phyloP scores from a whole-genome alignment of 2,888 invertebrate species.

The Mythimna ferrago region DNA sequence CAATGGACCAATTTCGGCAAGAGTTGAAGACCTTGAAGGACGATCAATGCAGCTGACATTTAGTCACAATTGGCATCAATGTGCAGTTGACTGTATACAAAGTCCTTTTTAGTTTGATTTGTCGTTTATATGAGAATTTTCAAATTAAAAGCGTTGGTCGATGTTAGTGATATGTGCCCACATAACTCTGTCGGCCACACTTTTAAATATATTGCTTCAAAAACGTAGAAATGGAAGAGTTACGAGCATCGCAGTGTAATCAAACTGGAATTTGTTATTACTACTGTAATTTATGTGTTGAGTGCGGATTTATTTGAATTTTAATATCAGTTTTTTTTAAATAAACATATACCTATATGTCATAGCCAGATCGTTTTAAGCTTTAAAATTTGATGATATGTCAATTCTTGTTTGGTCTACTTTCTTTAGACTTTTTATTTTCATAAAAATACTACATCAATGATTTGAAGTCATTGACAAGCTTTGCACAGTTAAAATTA shows the following conservation, averaged over 20 bases:
- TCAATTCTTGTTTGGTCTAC: no score
- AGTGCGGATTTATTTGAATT: slow-evolving; percentile 26
- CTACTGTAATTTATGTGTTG: slow-evolving; percentile 23
- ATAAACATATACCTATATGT: no score
- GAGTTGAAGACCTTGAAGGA: background rate
- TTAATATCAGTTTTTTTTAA: background rate
- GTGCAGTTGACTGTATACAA: background rate
- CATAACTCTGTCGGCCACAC: slow-evolving; percentile 7
- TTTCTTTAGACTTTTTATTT: no score
- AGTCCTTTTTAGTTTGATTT: slow-evolving; percentile 31
- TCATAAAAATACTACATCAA: no score
- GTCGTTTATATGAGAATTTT: slow-evolving; percentile 37
- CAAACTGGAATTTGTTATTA: slow-evolving; percentile 37
- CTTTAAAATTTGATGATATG: no score
- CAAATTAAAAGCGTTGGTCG: slow-evolving; percentile 33
- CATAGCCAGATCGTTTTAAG: no score
- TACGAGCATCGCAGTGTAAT: slow-evolving; percentile 37
- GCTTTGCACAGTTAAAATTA: no score
- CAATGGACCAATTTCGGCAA: background rate
- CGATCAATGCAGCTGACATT: background rate
- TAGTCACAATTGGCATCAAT: background rate
- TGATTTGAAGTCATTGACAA: no score
- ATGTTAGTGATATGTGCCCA: slow-evolving; percentile 30
- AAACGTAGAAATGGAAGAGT: slow-evolving; percentile 26
- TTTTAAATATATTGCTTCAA: slow-evolving; percentile 44